Conservation (phyloP, 2,888 invertebrate species). For the Balanococcus diminutus region DNA sequence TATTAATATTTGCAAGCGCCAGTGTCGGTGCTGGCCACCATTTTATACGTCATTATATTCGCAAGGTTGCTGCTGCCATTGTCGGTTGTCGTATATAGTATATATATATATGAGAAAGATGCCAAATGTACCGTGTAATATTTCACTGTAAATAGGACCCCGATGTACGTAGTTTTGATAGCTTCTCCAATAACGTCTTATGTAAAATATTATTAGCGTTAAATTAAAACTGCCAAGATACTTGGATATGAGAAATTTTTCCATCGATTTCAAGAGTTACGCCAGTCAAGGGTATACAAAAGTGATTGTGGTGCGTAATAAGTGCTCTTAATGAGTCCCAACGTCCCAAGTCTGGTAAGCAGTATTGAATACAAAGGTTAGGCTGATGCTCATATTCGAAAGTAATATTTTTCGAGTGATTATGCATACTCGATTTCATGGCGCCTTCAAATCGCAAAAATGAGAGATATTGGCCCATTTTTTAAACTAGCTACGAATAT, state of each 20-base stretch:
- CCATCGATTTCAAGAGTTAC: background rate
- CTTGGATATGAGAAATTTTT: background rate
- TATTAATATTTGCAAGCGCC: background rate
- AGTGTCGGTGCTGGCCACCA: background rate
- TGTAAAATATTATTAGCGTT: background rate
- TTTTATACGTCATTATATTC: background rate
- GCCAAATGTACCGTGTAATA: constrained; percentile 11
- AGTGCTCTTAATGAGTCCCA: background rate
- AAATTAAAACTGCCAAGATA: background rate
- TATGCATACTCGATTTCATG: too few species aligned
- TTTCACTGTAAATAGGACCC: constrained; percentile 13
- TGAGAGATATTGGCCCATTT: too few species aligned
- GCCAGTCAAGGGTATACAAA: background rate
- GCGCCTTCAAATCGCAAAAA: too few species aligned
- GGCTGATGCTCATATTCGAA: too few species aligned
- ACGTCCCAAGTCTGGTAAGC: too few species aligned
- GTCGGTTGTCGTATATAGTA: background rate
- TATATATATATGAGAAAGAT: background rate
- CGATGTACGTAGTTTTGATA: constrained; percentile 6
- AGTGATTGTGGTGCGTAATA: background rate
- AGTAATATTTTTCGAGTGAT: too few species aligned
- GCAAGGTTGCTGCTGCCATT: background rate
- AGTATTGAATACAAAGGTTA: too few species aligned
- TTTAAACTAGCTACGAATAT: too few species aligned
- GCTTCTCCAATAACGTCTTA: background rate